Percentiles rank a stretch among this genome's conserved stretches.
These are phyloP conservation scores for Elephas maximus DNA, from an alignment of 2,113 vertebrate species.

Conservation along the genomic window DNA sequence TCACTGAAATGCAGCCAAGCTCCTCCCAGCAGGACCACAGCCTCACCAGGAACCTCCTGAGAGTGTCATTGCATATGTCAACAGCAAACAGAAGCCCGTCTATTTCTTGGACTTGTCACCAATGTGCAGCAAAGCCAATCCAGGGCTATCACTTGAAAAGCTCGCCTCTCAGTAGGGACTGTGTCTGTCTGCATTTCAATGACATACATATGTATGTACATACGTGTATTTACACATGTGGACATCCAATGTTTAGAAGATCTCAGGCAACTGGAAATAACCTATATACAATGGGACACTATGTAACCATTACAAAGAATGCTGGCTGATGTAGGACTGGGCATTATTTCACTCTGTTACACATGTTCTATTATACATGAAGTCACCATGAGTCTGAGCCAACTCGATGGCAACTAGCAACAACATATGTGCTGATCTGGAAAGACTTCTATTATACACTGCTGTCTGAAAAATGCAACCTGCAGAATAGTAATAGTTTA, in stretches of 20 bases:
- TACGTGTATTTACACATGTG: fast-evolving
- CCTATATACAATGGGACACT: no score
- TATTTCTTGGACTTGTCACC: not conserved
- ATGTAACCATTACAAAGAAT: not conserved
- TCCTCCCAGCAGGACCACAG: not conserved
- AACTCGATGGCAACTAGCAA: not conserved
- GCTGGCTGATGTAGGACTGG: not conserved
- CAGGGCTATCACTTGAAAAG: not conserved
- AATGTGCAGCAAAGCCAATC: not conserved
- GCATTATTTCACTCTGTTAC: not conserved
- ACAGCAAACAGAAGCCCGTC: not conserved
- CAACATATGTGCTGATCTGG: not conserved
- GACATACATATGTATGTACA: not conserved
- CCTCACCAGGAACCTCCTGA: fast-evolving
- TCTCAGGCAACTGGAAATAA: not conserved
- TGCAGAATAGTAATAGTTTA: not conserved
- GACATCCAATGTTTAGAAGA: not conserved
- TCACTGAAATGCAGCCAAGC: not conserved
- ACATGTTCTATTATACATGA: not conserved
- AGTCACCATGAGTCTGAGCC: not conserved
- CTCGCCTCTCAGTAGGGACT: not conserved
- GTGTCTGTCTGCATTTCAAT: not conserved
- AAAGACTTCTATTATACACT: not conserved
- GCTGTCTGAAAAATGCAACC: not conserved
- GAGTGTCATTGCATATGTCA: not conserved